phyloP scores from a whole-genome alignment of 2,797 vertebrate genomes.

The Lacerta viridis region DNA sequence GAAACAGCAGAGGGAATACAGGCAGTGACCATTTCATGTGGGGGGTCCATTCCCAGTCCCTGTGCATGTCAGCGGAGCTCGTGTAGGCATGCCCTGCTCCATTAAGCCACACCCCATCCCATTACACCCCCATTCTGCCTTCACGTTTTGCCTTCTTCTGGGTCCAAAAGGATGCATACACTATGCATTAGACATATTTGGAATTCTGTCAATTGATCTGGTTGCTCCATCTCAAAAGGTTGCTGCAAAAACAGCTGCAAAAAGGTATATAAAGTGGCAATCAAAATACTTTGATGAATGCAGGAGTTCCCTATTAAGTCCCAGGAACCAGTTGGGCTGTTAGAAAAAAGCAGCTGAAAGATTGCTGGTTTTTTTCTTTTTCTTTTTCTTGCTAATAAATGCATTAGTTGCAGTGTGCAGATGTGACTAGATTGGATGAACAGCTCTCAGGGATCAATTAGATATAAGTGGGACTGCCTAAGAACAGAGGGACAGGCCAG shows the following conservation, averaged over 20 bases:
- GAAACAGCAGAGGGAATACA: too few relatives aligned
- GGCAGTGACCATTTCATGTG: too few relatives aligned
- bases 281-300: neutral
- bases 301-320: neutral
- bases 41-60: too few relatives aligned
- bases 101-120: too few relatives aligned
- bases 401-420: neutral
- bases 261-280: neutral
- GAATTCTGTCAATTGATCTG: too few relatives aligned
- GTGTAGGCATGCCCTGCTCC: too few relatives aligned
- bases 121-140: too few relatives aligned
- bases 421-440: conserved; percentile 2
- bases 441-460: conserved; percentile 21
- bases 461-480: neutral
- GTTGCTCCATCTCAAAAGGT: neutral
- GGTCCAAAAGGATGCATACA: too few relatives aligned
- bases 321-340: neutral
- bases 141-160: too few relatives aligned
- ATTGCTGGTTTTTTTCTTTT: neutral
- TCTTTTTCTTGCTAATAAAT: neutral
- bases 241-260: neutral
- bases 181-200: neutral
- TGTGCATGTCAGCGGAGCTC: too few relatives aligned
- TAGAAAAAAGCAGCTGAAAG: neutral
- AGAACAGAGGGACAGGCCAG: neutral